Conservation (phyloP, 2,797 vertebrate genomes). For the Darevskia nairensis region DNA sequence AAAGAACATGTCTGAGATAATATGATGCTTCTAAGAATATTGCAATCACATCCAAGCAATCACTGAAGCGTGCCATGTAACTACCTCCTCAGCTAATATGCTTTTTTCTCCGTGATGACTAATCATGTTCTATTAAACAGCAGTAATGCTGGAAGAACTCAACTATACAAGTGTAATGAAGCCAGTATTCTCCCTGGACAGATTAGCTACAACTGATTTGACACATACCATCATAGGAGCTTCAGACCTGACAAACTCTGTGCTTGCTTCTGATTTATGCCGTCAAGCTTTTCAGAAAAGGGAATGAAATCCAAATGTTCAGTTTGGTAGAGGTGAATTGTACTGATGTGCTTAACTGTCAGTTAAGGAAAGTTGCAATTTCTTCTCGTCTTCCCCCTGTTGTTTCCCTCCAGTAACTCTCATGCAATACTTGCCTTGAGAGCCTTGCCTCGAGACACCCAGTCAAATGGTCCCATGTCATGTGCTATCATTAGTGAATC, state of each 20-base stretch:
- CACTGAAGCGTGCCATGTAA: constrained; percentile 81
- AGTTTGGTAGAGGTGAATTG: constrained; percentile 80
- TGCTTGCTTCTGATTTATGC: constrained; percentile 86
- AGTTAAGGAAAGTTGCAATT: constrained; percentile 61
- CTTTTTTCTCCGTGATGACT: constrained; percentile 87
- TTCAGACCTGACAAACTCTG: constrained; percentile 88
- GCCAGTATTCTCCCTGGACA: constrained; percentile 86
- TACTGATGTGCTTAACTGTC: constrained; percentile 80
- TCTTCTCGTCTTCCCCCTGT: constrained; percentile 57
- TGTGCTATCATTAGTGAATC: constrained; percentile 36
- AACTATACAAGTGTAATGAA: constrained; percentile 87
- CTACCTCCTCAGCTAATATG: constrained; percentile 86
- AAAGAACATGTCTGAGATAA: constrained; percentile 83
- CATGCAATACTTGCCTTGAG: constrained; percentile 8
- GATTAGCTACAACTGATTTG: constrained; percentile 89
- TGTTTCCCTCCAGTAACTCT: constrained; percentile 52
- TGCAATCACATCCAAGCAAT: constrained; percentile 85
- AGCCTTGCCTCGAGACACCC: constrained; percentile 9
- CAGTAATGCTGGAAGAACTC: constrained; percentile 85
- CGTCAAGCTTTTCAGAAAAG: constrained; percentile 81
- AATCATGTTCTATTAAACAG: constrained; percentile 89
- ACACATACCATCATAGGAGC: constrained; percentile 88
- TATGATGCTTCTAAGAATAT: constrained; percentile 82
- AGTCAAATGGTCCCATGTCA: constrained; percentile 38
- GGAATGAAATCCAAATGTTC: constrained; percentile 79